Base-by-base conservation (phyloP, 1,140 invertebrate genomes). In the Aleiodes sp. region DNA sequence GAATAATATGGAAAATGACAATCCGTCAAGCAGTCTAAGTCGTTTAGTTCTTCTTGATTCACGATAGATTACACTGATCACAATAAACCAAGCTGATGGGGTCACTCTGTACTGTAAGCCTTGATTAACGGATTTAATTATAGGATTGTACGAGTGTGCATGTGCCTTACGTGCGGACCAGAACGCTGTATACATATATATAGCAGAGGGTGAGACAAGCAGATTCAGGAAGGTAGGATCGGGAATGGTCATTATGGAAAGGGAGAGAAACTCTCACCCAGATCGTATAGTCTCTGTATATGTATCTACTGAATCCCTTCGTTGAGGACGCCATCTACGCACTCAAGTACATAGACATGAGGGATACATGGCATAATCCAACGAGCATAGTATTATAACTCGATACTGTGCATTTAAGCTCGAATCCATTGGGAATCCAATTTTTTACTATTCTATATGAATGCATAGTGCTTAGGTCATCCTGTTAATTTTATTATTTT, bases 71-170 rank as follows among this genome's bases (percentile, higher is more conserved):
- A 83, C 81, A 74, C 76, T 76, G 82, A 84, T 84, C 81, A 82
- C 82, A 83, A 83, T 84, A 84, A 84, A 83, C 80, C 78, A 81
- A 84, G 77, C 80, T 79, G 82, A 82, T 80, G 81, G 83, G 83
- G 83, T 84, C 82, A 84, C 80, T 81, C 75, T 21, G 35, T 41
- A 78, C 65, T 71, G 73, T 80, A 81, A 81, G 80, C 80, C 80
- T 81, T 81, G 80, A 81, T 81, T 80, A 81, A 81, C 80, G 80
- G 79, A 81, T 81, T 81, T 81, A 81, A 81, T 81, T 81, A 81
- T 81, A 75, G 78, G 77, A 80, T 81, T 80, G 78, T 39, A 65
- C 62, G 59, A 21, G 71, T 73, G 56, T 70, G 41, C 29, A 61
- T 60, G 46, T 67, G 43, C 19, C 3, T 19, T 35, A 37, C 8